Conservation (phyloP, 2,797 vertebrate genomes). For the Parambassis ranga region DNA sequence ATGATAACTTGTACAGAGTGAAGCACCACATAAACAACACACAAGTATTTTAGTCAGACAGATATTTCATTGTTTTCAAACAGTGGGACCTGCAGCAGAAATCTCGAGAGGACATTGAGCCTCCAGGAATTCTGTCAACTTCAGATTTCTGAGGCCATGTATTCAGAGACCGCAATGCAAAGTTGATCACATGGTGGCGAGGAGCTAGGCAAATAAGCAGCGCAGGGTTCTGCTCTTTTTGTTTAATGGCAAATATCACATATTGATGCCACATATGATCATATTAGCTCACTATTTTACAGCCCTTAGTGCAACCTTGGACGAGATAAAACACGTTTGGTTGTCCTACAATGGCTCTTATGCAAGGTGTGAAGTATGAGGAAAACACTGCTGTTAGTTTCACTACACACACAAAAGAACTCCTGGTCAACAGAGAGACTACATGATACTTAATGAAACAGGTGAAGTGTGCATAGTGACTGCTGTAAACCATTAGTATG, state of each 20-base stretch:
- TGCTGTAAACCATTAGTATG: too few species aligned
- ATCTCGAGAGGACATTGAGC: constrained; percentile 15
- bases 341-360: background rate
- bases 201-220: constrained; percentile 51
- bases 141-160: constrained; percentile 41
- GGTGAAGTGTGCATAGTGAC: too few species aligned
- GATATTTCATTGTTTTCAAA: too few species aligned
- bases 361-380: background rate
- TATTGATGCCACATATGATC: too few species aligned
- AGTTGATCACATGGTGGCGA: constrained; percentile 45
- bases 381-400: background rate
- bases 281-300: too few species aligned
- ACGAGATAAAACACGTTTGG: constrained; percentile 10
- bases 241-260: too few species aligned
- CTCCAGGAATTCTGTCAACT: constrained; percentile 45
- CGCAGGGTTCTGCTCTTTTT: constrained; percentile 28
- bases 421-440: background rate
- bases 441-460: too few species aligned
- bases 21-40: constrained; percentile 15
- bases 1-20: constrained; percentile 2
- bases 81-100: constrained; percentile 9
- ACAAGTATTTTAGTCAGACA: background rate
- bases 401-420: background rate
- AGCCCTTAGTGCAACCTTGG: constrained; percentile 11
- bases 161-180: constrained; percentile 55